phyloP scores from a whole-genome alignment of 1,140 invertebrate species.

The Achroia grisella region DNA sequence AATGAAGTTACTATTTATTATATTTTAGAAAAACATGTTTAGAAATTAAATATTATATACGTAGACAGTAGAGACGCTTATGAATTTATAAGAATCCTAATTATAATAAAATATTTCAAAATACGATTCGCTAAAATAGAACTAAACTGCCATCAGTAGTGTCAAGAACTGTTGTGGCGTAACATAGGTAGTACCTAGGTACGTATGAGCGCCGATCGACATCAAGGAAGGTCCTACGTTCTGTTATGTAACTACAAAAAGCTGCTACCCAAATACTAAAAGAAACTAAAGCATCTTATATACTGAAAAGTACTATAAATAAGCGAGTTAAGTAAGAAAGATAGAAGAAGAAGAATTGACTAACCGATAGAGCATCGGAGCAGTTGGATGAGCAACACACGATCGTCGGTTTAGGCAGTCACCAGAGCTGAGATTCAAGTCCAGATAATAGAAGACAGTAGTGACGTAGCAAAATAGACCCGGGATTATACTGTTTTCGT shows the following conservation, averaged over 20 bases:
- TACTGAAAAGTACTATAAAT: background rate
- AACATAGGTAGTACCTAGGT: too few species aligned
- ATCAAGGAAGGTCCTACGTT: background rate
- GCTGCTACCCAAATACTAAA: background rate
- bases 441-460: slow-evolving; percentile 17
- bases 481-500: slow-evolving; percentile 25
- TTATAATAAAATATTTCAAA: too few species aligned
- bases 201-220: background rate
- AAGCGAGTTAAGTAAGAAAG: slow-evolving; percentile 1
- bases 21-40: too few species aligned
- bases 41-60: too few species aligned
- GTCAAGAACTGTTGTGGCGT: too few species aligned
- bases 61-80: too few species aligned
- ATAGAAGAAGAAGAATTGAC: slow-evolving; percentile 19
- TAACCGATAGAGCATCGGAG: slow-evolving; percentile 68
- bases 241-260: slow-evolving; percentile 43
- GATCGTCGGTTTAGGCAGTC: slow-evolving; percentile 35
- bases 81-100: too few species aligned
- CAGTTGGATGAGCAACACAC: slow-evolving; percentile 66
- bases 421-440: slow-evolving; percentile 26
- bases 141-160: too few species aligned
- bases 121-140: too few species aligned
- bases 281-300: background rate
- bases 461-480: slow-evolving; percentile 15
- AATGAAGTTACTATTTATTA: too few species aligned